Percentiles rank a stretch among this genome's conserved stretches.
phyloP scores from a whole-genome alignment of 2,888 invertebrate genomes.

The Idaea straminata region DNA sequence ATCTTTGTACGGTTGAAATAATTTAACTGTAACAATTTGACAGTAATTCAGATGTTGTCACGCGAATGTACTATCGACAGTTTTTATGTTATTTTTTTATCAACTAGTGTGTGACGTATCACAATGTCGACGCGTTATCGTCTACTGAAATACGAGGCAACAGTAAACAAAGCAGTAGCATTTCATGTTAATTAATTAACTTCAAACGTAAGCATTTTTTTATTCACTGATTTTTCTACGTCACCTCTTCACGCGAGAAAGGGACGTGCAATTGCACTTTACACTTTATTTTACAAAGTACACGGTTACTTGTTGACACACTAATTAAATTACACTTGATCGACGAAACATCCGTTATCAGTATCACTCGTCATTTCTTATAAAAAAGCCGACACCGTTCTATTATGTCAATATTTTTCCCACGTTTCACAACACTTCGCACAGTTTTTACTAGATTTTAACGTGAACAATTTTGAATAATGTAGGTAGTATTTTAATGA shows the following conservation, averaged over 20 bases:
- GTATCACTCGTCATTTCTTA: neutral
- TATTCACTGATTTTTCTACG: slow-evolving; percentile 7
- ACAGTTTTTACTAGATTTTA: neutral
- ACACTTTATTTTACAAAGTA: neutral
- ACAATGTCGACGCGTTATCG: slow-evolving; percentile 44
- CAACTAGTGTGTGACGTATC: slow-evolving; percentile 1
- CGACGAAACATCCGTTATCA: neutral
- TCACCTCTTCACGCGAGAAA: slow-evolving; percentile 5
- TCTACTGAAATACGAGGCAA: slow-evolving; percentile 46
- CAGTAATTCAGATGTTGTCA: neutral
- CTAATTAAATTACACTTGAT: neutral
- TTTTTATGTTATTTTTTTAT: neutral
- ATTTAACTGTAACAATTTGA: neutral
- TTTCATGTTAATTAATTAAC: slow-evolving; percentile 40
- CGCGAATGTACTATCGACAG: neutral
- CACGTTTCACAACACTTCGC: neutral
- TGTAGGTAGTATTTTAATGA: neutral
- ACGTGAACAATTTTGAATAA: neutral
- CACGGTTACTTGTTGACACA: neutral
- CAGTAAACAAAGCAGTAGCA: slow-evolving; percentile 53
- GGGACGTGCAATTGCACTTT: neutral
- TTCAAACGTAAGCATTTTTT: slow-evolving; percentile 29
- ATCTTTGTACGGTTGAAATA: neutral
- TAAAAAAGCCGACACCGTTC: neutral
- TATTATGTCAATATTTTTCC: neutral